Evolutionary conservation across 1,140 invertebrate genomes (phyloP).

Genomic region (Orius insidiosus): DNA sequence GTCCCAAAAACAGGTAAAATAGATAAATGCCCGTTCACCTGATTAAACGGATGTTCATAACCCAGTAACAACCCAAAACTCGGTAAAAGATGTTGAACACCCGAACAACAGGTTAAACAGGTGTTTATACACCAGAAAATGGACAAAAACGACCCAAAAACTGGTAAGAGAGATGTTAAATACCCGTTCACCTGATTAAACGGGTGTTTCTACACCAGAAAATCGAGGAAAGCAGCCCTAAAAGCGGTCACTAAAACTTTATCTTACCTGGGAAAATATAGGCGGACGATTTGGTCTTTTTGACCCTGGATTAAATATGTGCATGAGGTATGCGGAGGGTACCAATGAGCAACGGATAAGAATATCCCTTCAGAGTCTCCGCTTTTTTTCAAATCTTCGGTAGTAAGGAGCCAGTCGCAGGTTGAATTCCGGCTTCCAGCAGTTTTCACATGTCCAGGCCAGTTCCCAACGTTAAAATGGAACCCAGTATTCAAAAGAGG

Average conservation of each 20-base stretch:
- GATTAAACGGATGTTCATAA: no score
- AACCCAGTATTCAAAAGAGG: conserved; percentile 72
- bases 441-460: conserved; percentile 77
- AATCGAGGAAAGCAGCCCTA: no score
- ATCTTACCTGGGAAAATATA: conserved; percentile 66
- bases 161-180: no score
- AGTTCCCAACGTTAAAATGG: conserved; percentile 83
- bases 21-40: no score
- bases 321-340: conserved; percentile 76
- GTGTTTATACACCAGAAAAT: no score
- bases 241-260: neutral
- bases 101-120: no score
- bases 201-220: no score
- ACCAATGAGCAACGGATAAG: conserved; percentile 80
- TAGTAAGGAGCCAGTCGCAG: conserved; percentile 72
- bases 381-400: conserved; percentile 51
- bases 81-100: no score
- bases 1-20: no score
- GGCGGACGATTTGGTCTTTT: conserved; percentile 62
- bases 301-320: conserved; percentile 73
- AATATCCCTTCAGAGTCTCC: conserved; percentile 72
- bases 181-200: no score
- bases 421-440: conserved; percentile 62
- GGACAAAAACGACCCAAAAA: no score
- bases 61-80: no score